Evolutionary conservation across 2,797 vertebrate genomes (phyloP), one percentile per base, ranked within the genome.

Genomic region (Lacerta bilineata): DNA sequence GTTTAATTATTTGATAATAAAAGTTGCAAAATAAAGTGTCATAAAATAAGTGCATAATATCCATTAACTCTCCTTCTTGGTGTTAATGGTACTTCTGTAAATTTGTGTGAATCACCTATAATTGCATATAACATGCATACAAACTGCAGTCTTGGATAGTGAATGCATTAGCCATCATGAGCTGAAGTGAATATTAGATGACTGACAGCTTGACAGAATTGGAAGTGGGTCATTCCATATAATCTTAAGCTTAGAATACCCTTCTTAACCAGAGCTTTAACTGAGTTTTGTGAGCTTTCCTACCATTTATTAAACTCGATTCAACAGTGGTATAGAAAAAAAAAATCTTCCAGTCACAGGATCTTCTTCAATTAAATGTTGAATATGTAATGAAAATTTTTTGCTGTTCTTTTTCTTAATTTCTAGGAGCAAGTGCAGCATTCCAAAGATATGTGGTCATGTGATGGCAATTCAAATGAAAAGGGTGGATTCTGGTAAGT

Each of bases 401-500:
- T 80, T 50, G 80, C 46, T 55, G 17, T 43, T 87, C 27, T 78
- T 50, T 78, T 71, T 80, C 64, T 85, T 90, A 90, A 90, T 91
- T 88, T 76, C 81, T 85, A 94, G 91, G 0, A 0, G 82, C 87
- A 87, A 91, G 83, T 86, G 36, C n/a, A 36, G 0, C 84, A 91
- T 76, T 93, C 39, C 55, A 33, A 0, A 0, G 80, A 82, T 68
- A 8, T 91, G 86, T 85, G 90, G 43, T 10, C 66, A 18, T 61
- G 25, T 5, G 11, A 55, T 41, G 36, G 59, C 29, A 25, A 80
- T 79, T 87, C 86, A 85, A 89, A 83, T 43, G 80, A 84, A 77
- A 92, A 91, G 77, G 68, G 17, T 85, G 91, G 68, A 46, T 80
- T 86, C 72, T 13, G 64, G 89, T 83, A 86, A 85, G 90, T 93